These are phyloP conservation scores for Pseudomyrmex cubaensis DNA, from an alignment of 1,140 invertebrate species.

Conservation along the genomic window DNA sequence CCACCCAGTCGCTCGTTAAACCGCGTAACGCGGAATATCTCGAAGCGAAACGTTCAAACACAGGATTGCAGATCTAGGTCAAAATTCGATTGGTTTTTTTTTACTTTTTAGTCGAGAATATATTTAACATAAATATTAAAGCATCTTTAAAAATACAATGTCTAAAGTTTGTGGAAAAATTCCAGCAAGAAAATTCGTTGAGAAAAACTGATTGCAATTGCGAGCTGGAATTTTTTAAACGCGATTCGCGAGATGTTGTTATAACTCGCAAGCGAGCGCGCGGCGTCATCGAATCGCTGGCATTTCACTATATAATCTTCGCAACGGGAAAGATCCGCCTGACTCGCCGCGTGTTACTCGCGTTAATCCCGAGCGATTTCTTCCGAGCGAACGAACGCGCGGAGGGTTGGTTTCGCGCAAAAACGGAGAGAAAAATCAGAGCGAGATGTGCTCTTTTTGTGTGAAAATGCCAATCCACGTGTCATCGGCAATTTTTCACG, in stretches of 20 bases:
- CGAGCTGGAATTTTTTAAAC: no score
- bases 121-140: no score
- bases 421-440: constrained; percentile 13
- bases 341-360: neutral
- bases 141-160: no score
- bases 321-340: neutral
- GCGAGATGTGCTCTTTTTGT: constrained; percentile 11
- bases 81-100: no score
- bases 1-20: neutral
- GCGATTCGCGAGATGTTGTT: neutral
- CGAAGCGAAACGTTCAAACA: neutral
- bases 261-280: neutral
- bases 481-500: constrained; percentile 60
- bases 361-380: constrained; percentile 12
- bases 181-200: no score
- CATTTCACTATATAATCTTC: neutral
- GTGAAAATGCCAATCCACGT: constrained; percentile 41
- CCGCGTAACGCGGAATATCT: neutral
- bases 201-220: no score
- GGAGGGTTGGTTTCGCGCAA: neutral
- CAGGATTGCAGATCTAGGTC: neutral
- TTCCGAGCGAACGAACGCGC: constrained; percentile 25
- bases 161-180: no score
- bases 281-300: neutral
- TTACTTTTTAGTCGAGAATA: no score